These are phyloP conservation scores for Drosophila imparisetae DNA, from an alignment of 2,888 invertebrate genomes.

Conservation along the genomic window DNA sequence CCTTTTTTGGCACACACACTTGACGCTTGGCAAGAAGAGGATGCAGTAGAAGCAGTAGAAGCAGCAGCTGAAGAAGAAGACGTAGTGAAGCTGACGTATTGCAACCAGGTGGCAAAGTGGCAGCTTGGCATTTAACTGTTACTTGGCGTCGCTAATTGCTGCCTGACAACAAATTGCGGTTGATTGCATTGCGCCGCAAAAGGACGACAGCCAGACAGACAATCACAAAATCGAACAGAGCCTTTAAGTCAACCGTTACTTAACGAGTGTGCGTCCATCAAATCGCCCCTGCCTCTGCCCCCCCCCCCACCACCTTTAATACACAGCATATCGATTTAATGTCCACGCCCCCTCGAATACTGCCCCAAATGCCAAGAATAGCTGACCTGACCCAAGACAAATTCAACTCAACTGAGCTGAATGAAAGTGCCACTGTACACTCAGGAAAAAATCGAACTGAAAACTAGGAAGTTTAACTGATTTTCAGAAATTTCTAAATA, in stretches of 20 bases:
- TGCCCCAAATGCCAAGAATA: constrained; percentile 23
- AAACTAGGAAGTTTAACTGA: not conserved
- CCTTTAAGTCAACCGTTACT: constrained; percentile 5
- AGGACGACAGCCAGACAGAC: constrained; percentile 2
- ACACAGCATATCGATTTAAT: constrained; percentile 24
- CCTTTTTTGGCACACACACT: constrained; percentile 43
- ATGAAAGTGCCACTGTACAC: not conserved
- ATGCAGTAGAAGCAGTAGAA: not conserved
- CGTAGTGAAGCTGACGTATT: constrained; percentile 18
- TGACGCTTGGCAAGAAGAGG: constrained; percentile 12
- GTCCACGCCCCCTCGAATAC: not conserved
- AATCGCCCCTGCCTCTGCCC: not conserved
- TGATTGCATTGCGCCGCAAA: constrained; percentile 65
- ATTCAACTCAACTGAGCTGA: not conserved
- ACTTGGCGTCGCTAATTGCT: constrained; percentile 61
- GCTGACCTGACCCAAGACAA: constrained; percentile 26
- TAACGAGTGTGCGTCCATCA: not conserved
- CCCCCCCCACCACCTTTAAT: not conserved
- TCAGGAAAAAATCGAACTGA: not conserved
- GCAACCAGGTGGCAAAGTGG: constrained; percentile 18
- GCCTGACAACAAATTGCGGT: constrained; percentile 64
- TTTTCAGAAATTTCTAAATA: not conserved
- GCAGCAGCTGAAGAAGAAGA: not conserved
- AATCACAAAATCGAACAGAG: not conserved
- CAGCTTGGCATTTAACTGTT: constrained; percentile 5